Evolutionary conservation across 1,140 invertebrate species (phyloP).

Genomic region (Sarcophaga peregrina): DNA sequence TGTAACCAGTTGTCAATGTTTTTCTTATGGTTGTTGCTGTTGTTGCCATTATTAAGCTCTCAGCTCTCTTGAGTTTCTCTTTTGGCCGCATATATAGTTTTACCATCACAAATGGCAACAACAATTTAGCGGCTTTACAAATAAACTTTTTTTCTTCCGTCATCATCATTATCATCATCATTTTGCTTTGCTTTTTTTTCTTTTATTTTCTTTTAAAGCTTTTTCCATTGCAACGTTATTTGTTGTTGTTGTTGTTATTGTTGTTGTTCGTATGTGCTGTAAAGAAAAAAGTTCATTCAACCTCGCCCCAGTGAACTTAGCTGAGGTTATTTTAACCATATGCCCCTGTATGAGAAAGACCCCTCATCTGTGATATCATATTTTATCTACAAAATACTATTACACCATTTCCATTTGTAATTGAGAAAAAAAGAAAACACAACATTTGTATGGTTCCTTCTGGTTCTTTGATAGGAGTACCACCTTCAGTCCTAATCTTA

Average conservation of each 20-base stretch:
- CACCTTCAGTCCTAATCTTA: no score
- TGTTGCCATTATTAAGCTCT: background rate
- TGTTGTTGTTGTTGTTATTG: slow-evolving; percentile 35
- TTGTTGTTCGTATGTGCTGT: background rate
- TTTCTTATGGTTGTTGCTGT: slow-evolving; percentile 33
- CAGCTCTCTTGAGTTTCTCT: background rate
- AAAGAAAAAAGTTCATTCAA: slow-evolving; percentile 62
- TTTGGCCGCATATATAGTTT: background rate
- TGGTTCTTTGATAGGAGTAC: no score
- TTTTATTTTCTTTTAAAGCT: background rate
- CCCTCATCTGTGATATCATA: background rate
- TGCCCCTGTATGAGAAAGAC: slow-evolving; percentile 46
- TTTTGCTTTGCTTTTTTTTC: background rate
- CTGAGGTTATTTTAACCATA: slow-evolving; percentile 66
- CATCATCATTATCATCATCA: background rate
- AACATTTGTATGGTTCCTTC: background rate
- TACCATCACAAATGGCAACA: background rate
- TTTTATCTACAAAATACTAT: background rate
- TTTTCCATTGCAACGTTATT: slow-evolving; percentile 29
- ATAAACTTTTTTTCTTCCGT: background rate
- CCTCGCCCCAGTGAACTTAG: slow-evolving; percentile 67
- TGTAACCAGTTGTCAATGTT: slow-evolving; percentile 35
- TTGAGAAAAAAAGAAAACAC: background rate
- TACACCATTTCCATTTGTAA: background rate
- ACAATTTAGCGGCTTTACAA: slow-evolving; percentile 29